Evolutionary conservation across 2,113 vertebrate species (phyloP).

Genomic region (Heliornis fulica): DNA sequence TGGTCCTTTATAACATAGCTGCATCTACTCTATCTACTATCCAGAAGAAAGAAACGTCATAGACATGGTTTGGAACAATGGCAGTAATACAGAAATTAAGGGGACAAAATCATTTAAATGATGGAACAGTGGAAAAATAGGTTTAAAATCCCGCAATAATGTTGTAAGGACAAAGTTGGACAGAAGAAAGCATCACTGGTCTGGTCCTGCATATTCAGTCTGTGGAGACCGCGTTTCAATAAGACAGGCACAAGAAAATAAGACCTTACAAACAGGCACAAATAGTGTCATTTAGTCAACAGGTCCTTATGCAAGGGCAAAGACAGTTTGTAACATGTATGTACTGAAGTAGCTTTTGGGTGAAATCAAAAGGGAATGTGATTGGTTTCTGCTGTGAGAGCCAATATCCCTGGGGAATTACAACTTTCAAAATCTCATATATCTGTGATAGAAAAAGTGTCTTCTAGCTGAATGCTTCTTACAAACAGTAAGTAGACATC

Average conservation of each 20-base stretch:
- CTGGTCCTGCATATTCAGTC: not conserved
- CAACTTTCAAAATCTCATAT: not conserved
- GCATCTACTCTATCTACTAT: not conserved
- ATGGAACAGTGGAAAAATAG: not conserved
- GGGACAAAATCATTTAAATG: not conserved
- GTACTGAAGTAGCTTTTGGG: not conserved
- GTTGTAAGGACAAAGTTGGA: not conserved
- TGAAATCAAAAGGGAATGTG: not conserved
- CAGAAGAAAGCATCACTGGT: not conserved
- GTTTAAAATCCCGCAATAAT: not conserved
- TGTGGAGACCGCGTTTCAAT: not conserved
- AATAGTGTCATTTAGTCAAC: not conserved
- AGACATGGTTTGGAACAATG: not conserved
- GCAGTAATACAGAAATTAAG: not conserved
- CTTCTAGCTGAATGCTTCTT: not conserved
- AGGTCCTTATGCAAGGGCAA: not conserved
- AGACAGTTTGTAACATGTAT: not conserved
- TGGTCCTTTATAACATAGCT: not conserved
- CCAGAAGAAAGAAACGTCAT: not conserved
- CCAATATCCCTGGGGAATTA: not conserved
- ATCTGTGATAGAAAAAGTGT: not conserved
- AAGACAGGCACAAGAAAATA: not conserved
- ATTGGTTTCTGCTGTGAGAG: not conserved
- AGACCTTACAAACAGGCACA: not conserved
- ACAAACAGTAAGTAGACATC: not conserved